Conservation (phyloP, 2,888 invertebrate species). For the Ctena decussata region DNA sequence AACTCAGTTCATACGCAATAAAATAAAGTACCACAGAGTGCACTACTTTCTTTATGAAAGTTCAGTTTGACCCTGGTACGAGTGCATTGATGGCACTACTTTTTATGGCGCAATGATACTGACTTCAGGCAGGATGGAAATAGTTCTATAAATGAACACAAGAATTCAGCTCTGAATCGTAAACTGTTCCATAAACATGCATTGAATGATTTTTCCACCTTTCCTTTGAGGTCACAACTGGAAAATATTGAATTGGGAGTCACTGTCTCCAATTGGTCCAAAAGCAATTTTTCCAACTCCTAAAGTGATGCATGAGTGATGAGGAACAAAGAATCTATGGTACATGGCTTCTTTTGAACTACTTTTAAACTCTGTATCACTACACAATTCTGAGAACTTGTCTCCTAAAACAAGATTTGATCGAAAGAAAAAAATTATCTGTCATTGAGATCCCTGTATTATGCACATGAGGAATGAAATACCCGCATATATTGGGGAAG, state of each 20-base stretch:
- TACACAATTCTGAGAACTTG: not conserved
- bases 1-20: not conserved
- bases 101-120: not conserved
- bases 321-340: not conserved
- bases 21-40: not conserved
- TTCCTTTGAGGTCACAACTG: not conserved
- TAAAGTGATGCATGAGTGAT: not conserved
- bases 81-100: conserved; percentile 1
- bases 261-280: not conserved
- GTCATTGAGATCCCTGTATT: conserved; percentile 69
- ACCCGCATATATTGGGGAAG: conserved; percentile 25
- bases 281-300: not conserved
- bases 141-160: not conserved
- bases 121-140: conserved; percentile 22
- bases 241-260: not conserved
- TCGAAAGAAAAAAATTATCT: not conserved
- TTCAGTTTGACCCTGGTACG: not conserved
- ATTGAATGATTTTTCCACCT: too few species aligned
- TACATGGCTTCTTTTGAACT: not conserved
- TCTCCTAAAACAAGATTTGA: not conserved
- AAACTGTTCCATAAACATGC: not conserved
- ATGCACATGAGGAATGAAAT: conserved; percentile 66
- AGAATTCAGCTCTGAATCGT: not conserved
- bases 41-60: conserved; percentile 4
- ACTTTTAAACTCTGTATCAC: not conserved